These are phyloP conservation scores for Drosophila ezoana DNA, from an alignment of 2,888 invertebrate species.

Conservation along the genomic window DNA sequence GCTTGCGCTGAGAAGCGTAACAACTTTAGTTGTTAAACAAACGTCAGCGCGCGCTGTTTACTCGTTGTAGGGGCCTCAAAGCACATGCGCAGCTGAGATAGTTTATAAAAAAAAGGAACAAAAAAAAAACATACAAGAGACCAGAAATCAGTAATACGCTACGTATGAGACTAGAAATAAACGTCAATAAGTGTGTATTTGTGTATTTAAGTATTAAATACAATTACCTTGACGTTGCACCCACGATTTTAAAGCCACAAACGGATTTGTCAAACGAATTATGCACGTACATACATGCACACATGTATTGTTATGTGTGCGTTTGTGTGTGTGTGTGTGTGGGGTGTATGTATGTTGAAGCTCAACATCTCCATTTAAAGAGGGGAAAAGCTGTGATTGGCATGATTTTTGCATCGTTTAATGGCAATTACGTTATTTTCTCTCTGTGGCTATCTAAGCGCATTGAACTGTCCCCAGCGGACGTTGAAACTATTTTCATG, in stretches of 20 bases:
- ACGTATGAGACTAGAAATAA: slow-evolving; percentile 34
- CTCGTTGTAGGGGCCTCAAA: slow-evolving; percentile 24
- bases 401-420: slow-evolving; percentile 39
- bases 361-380: slow-evolving; percentile 35
- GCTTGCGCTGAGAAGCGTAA: slow-evolving; percentile 44
- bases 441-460: slow-evolving; percentile 21
- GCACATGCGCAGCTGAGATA: slow-evolving; percentile 34
- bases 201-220: slow-evolving; percentile 23
- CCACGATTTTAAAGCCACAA: slow-evolving; percentile 43
- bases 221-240: slow-evolving; percentile 47
- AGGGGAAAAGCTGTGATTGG: slow-evolving; percentile 52
- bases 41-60: slow-evolving; percentile 68
- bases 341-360: slow-evolving; percentile 8
- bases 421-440: slow-evolving; percentile 43
- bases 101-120: slow-evolving; percentile 12
- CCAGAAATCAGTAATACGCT: slow-evolving; percentile 40
- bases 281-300: not conserved
- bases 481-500: slow-evolving; percentile 3
- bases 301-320: slow-evolving; percentile 5
- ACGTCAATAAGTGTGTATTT: slow-evolving; percentile 33
- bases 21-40: slow-evolving; percentile 69
- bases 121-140: slow-evolving; percentile 23
- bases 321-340: slow-evolving; percentile 9
- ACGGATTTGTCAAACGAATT: slow-evolving; percentile 43
- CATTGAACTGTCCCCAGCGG: slow-evolving; percentile 28